Percentiles rank a stretch among this genome's conserved stretches.
phyloP scores from a whole-genome alignment of 2,888 invertebrate species.

The Ceratothoa steindachneri region DNA sequence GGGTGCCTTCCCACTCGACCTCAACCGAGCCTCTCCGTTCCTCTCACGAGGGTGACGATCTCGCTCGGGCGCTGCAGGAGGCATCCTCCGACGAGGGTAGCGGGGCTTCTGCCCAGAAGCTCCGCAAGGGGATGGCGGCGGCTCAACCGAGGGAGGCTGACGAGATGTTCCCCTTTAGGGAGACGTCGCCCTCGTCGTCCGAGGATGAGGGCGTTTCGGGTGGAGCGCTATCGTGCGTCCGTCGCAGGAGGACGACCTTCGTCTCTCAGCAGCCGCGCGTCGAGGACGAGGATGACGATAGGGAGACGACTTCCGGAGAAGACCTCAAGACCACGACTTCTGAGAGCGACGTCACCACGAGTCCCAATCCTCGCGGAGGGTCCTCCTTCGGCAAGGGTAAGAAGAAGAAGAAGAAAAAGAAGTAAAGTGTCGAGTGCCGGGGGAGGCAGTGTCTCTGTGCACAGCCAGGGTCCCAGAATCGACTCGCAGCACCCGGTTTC shows the following conservation, averaged over 20 bases:
- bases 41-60: conserved; percentile 36
- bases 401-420: conserved; percentile 35
- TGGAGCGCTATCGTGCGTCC: neutral
- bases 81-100: conserved; percentile 34
- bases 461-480: no score
- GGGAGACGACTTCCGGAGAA: conserved; percentile 31
- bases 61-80: conserved; percentile 33
- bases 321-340: conserved; percentile 30
- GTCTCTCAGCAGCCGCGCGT: neutral
- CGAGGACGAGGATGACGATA: conserved; percentile 17
- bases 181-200: conserved; percentile 30
- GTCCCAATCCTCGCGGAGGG: conserved; percentile 25
- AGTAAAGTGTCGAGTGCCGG: neutral
- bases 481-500: no score
- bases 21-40: conserved; percentile 21
- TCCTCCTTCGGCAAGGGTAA: conserved; percentile 19
- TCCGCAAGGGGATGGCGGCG: neutral
- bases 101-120: neutral
- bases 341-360: conserved; percentile 37
- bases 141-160: conserved; percentile 22
- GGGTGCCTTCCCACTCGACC: neutral
- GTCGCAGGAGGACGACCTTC: neutral
- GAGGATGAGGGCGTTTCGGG: conserved; percentile 18
- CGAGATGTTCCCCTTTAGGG: conserved; percentile 40
- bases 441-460: neutral